Evolutionary conservation across 2,113 vertebrate species (phyloP).

Genomic region (Mionectes macconnelli): DNA sequence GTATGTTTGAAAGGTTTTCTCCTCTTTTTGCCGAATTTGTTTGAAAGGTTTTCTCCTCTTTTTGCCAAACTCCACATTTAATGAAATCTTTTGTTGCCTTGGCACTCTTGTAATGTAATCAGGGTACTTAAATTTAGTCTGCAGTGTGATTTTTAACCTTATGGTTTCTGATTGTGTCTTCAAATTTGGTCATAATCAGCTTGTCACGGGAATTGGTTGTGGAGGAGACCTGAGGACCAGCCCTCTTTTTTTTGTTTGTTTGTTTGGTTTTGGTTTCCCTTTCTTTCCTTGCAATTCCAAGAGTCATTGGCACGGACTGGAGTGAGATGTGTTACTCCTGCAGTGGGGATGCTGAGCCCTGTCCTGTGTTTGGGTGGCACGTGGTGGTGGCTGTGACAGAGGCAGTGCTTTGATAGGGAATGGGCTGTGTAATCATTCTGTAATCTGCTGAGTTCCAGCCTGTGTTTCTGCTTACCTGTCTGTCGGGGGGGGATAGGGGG

Average conservation of each 20-base stretch:
- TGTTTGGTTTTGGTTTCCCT: accelerated
- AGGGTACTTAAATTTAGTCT: neutral
- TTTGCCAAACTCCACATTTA: neutral
- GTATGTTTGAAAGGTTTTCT: neutral
- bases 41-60: neutral
- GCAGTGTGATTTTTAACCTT: neutral
- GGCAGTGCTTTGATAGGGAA: accelerated
- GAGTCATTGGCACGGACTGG: neutral
- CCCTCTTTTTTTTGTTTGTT: neutral
- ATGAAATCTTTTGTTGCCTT: conserved; percentile 1
- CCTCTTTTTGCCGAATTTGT: neutral
- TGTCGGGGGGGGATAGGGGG: no score
- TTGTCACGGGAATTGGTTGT: neutral
- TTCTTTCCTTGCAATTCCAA: neutral
- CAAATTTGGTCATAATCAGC: neutral
- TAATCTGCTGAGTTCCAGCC: neutral
- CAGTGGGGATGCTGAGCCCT: neutral
- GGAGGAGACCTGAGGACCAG: neutral
- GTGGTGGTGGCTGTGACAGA: neutral
- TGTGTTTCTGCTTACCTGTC: neutral
- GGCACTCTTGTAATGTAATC: neutral
- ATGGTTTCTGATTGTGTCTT: neutral
- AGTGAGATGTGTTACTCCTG: neutral
- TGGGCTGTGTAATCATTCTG: neutral
- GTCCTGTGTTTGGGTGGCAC: neutral